These are phyloP conservation scores for Caenorhabditis angaria DNA, from an alignment of 2,888 invertebrate genomes.

Conservation along the genomic window DNA sequence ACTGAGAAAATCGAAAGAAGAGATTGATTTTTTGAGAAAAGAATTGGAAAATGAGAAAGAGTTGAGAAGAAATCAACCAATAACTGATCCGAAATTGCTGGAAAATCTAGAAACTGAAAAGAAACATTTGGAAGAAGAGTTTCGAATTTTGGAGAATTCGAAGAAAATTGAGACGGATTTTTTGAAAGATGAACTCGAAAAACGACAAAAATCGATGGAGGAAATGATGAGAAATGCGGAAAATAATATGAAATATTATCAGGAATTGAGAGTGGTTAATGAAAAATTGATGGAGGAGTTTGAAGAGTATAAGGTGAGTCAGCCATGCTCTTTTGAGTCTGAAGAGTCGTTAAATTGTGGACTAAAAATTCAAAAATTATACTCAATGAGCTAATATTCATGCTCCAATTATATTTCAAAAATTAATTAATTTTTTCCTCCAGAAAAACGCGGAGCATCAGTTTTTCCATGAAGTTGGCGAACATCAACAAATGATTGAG, in stretches of 20 bases:
- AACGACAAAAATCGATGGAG: neutral
- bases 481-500: slow-evolving; percentile 15
- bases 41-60: neutral
- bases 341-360: too few relatives aligned
- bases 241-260: slow-evolving; percentile 10
- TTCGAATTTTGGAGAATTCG: neutral
- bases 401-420: neutral
- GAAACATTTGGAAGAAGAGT: neutral
- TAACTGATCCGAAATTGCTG: neutral
- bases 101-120: too few relatives aligned
- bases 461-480: slow-evolving; percentile 14
- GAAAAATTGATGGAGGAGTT: neutral
- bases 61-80: neutral
- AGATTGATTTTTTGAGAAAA: slow-evolving; percentile 29
- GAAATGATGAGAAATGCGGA: slow-evolving; percentile 8
- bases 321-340: too few relatives aligned
- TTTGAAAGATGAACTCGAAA: slow-evolving; percentile 10
- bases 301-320: slow-evolving; percentile 12
- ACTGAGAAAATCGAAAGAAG: slow-evolving; percentile 20
- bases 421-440: slow-evolving; percentile 3
- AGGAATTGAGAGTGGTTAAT: slow-evolving; percentile 7
- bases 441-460: slow-evolving; percentile 16
- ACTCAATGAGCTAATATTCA: too few relatives aligned
- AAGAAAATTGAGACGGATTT: neutral
- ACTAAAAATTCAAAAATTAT: too few relatives aligned